Evolutionary conservation across 2,797 vertebrate genomes (phyloP).

Genomic region (Denticeps clupeoides): DNA sequence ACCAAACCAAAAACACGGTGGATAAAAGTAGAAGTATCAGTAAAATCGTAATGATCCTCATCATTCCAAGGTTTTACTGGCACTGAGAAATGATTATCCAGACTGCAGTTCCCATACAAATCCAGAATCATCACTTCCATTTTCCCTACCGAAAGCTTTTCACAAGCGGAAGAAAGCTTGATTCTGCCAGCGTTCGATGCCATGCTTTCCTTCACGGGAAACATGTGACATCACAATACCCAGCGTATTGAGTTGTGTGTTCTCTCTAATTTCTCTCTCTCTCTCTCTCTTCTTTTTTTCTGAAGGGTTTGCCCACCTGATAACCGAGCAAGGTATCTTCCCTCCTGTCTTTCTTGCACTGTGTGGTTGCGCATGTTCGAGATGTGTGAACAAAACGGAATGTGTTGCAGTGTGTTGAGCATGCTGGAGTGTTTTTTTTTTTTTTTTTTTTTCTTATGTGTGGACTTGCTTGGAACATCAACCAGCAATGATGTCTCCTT

Average conservation of each 20-base stretch:
- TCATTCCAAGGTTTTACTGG: no score
- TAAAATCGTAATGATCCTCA: no score
- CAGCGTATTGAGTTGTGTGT: conserved; percentile 6
- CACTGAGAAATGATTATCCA: no score
- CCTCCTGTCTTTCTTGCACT: background rate
- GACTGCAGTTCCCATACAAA: no score
- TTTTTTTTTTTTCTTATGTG: background rate
- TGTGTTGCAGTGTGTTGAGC: conserved; percentile 7
- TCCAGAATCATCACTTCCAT: conserved; percentile 6
- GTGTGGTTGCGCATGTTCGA: conserved; percentile 8
- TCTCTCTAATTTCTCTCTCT: conserved; percentile 2
- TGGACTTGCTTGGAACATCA: background rate
- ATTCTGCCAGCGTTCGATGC: conserved; percentile 35
- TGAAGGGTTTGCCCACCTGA: conserved; percentile 91
- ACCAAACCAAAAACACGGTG: no score
- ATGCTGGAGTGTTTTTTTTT: no score
- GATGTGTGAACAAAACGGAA: conserved; percentile 9
- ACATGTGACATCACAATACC: conserved; percentile 46
- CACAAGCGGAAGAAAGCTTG: conserved; percentile 39
- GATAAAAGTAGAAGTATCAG: no score
- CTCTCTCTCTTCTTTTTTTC: conserved; percentile 23
- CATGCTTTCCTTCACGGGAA: conserved; percentile 50
- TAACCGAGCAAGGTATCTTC: conserved; percentile 91
- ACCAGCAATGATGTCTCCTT: background rate
- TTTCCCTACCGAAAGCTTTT: conserved; percentile 33